A percentile compares a stretch with the other conserved stretches of the same genome.
Evolutionary conservation across 2,888 invertebrate genomes (phyloP).

Genomic region (Hypselothyrea guttata): DNA sequence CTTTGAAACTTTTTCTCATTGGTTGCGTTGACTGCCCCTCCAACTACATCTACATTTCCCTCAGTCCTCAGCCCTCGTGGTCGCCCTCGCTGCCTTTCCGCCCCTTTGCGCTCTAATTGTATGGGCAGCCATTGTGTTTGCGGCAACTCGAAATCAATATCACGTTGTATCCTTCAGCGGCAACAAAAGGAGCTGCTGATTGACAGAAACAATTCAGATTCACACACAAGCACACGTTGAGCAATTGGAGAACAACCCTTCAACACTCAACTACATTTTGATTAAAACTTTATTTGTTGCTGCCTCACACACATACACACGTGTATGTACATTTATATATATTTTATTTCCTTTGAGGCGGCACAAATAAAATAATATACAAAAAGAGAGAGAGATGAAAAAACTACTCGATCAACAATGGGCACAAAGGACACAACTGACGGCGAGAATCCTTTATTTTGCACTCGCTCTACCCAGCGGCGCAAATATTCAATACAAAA

Average conservation of each 20-base stretch:
- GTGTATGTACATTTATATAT: background rate
- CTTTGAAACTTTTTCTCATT: constrained; percentile 71
- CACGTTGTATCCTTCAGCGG: constrained; percentile 74
- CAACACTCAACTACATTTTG: constrained; percentile 76
- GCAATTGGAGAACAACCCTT: constrained; percentile 63
- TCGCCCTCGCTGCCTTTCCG: no score
- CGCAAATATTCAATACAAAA: no score
- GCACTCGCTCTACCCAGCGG: constrained; percentile 24
- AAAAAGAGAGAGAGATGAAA: constrained; percentile 24
- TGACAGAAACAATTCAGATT: constrained; percentile 71
- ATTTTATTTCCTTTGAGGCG: constrained; percentile 61
- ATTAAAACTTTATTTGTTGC: constrained; percentile 73
- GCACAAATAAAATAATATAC: constrained; percentile 37
- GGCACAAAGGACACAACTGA: constrained; percentile 62
- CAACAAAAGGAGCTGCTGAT: constrained; percentile 75
- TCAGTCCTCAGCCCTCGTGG: no score
- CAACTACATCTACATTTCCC: background rate
- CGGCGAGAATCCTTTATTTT: constrained; percentile 56
- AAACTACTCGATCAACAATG: constrained; percentile 72
- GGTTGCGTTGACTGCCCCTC: constrained; percentile 45
- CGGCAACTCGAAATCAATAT: constrained; percentile 72
- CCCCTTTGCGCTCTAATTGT: constrained; percentile 10
- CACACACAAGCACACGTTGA: constrained; percentile 7
- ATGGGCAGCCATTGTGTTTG: constrained; percentile 55
- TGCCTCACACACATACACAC: constrained; percentile 39